These are phyloP conservation scores for Nothobranchius furzeri DNA, from an alignment of 2,113 vertebrate species.

Conservation along the genomic window DNA sequence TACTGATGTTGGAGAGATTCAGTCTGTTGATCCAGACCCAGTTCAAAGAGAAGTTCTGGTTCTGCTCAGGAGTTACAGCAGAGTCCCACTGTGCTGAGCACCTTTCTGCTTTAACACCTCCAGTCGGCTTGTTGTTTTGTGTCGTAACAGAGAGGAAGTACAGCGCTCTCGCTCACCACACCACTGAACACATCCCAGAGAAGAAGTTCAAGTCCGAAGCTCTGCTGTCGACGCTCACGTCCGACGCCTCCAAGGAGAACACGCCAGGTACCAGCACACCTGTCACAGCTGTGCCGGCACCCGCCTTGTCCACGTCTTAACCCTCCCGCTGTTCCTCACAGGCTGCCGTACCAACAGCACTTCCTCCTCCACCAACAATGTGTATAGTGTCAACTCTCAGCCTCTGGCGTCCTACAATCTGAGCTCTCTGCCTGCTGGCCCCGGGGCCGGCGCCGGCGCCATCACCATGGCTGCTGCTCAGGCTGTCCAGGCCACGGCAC, in stretches of 20 bases:
- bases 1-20: no score
- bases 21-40: no score
- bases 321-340: slow-evolving; percentile 44
- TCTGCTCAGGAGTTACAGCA: no score
- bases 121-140: background rate
- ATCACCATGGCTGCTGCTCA: slow-evolving; percentile 99
- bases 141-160: slow-evolving; percentile 90
- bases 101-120: no score
- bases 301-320: background rate
- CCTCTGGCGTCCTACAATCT: slow-evolving; percentile 93
- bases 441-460: slow-evolving; percentile 91
- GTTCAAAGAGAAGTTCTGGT: no score
- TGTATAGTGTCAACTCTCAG: slow-evolving; percentile 92
- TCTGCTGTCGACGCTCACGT: slow-evolving; percentile 95
- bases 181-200: slow-evolving; percentile 93
- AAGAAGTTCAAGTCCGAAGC: slow-evolving; percentile 99
- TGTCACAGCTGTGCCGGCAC: background rate
- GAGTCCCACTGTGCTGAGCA: no score
- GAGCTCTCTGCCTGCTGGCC: slow-evolving; percentile 87
- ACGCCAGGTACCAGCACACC: slow-evolving; percentile 80
- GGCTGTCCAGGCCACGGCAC: slow-evolving; percentile 96
- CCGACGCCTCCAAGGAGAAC: slow-evolving; percentile 97
- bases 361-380: slow-evolving; percentile 86
- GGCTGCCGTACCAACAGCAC: slow-evolving; percentile 94
- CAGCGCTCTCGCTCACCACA: slow-evolving; percentile 89